Conservation (phyloP, 2,797 vertebrate species). For the Diceros bicornis region DNA sequence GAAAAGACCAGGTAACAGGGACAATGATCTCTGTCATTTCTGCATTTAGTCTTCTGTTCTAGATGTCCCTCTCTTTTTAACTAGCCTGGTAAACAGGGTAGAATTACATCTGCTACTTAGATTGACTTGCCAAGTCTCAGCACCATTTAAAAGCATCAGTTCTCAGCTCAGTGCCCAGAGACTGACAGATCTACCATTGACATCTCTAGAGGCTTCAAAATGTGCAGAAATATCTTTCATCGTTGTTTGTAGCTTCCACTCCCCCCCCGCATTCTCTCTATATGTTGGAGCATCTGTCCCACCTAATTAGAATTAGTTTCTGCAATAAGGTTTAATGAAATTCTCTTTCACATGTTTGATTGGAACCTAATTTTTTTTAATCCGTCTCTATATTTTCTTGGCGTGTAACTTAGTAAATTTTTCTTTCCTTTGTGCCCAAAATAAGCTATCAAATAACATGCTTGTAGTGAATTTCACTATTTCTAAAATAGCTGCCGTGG, state of each 20-base stretch:
- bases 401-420: neutral
- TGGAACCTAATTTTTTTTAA: conserved; percentile 44
- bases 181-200: neutral
- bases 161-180: conserved; percentile 16
- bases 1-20: neutral
- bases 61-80: neutral
- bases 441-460: neutral
- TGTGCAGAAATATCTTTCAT: neutral
- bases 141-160: neutral
- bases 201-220: conserved; percentile 38
- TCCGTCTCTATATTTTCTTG: conserved; percentile 32
- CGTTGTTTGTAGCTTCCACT: conserved; percentile 23
- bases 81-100: neutral
- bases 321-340: conserved; percentile 73
- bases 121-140: neutral
- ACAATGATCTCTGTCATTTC: neutral
- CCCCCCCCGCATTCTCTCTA: neutral
- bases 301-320: conserved; percentile 63
- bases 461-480: neutral
- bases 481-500: neutral
- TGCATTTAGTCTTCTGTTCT: neutral
- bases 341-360: conserved; percentile 53
- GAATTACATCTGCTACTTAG: neutral
- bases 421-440: neutral
- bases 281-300: conserved; percentile 49